Base-by-base conservation (phyloP, 2,797 vertebrate species). In the Rhadinocentrus ornatus region DNA sequence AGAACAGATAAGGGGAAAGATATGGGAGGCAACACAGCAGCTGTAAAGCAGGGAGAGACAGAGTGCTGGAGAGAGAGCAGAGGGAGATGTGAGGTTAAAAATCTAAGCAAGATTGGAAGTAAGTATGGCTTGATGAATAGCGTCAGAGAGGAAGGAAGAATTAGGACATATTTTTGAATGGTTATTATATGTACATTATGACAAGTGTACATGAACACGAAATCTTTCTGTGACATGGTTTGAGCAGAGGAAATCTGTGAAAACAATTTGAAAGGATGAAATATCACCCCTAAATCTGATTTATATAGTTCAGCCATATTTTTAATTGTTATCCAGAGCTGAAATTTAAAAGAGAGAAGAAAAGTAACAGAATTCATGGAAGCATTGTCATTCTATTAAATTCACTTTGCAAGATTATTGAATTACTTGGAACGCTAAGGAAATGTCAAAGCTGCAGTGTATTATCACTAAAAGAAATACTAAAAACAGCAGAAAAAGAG, bases 1-100 rank as follows among this genome's bases (percentile, higher is more conserved):
- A 89, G 84, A 59, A 83, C 71, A 73, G 85, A 90, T 86, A 86
- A 79, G 80, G 44, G 78, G 32, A 75, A 37, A 83, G 87, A 91
- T 86, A 87, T 58, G 71, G 59, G 74, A 77, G 85, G 85, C 88
- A 85, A 85, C 80, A 84, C 73, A 77, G 85, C 75, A 67, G 78
- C 81, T 68, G 83, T 69, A 59, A 80, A 77, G 74, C 55, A 62
- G 80, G 77, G 62, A 80, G 79, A 82, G 89, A 83, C 78, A 24
- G 62, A 85, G 72, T 10, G 41, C 76, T 50, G 69, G 65, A 81
- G 46, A 78, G 70, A 61, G 66, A 73, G 56, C 16, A 39, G 44
- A 54, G 50, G 77, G 73, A 75, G 75, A 75, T 81, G 73, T 24
- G 73, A 75, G 81, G 78, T 82, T 82, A 80, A 87, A 44, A 88